Evolutionary conservation across 1,140 invertebrate genomes (phyloP).

Genomic region (Antheraea pernyi): DNA sequence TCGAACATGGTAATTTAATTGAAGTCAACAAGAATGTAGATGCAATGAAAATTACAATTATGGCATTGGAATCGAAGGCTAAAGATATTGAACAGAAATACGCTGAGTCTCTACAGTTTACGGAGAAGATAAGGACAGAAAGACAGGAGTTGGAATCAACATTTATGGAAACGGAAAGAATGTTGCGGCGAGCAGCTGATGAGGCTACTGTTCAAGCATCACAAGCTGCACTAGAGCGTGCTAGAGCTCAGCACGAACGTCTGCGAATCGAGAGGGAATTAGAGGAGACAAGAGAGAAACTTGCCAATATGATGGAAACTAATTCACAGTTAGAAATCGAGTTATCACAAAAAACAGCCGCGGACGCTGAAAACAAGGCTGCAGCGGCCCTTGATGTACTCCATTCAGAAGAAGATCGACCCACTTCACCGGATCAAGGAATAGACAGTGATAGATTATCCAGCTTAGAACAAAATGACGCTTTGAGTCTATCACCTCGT

Average conservation of each 20-base stretch:
- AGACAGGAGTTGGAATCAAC: slow-evolving; percentile 60
- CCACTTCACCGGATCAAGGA: slow-evolving; percentile 80
- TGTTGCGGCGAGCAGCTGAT: slow-evolving; percentile 63
- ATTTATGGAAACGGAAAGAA: slow-evolving; percentile 61
- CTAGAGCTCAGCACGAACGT: slow-evolving; percentile 66
- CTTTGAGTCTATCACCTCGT: slow-evolving; percentile 62
- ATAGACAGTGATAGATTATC: slow-evolving; percentile 81
- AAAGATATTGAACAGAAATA: slow-evolving; percentile 57
- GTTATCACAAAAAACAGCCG: slow-evolving; percentile 47
- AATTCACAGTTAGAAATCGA: slow-evolving; percentile 62
- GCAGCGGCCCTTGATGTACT: slow-evolving; percentile 40
- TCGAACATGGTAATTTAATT: slow-evolving; percentile 37
- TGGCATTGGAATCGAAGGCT: slow-evolving; percentile 40
- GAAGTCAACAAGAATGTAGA: slow-evolving; percentile 51
- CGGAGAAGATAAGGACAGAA: slow-evolving; percentile 53
- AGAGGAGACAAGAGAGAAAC: slow-evolving; percentile 61
- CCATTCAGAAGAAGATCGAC: slow-evolving; percentile 61
- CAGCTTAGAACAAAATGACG: slow-evolving; percentile 77
- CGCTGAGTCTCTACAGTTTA: slow-evolving; percentile 35
- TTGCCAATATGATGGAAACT: slow-evolving; percentile 45
- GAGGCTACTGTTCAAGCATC: slow-evolving; percentile 74
- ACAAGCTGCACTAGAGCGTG: slow-evolving; percentile 70
- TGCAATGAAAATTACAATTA: slow-evolving; percentile 37
- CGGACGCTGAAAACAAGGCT: slow-evolving; percentile 51
- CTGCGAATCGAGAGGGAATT: slow-evolving; percentile 67